Conservation (phyloP, 2,888 invertebrate species). For the Penaeus monodon region DNA sequence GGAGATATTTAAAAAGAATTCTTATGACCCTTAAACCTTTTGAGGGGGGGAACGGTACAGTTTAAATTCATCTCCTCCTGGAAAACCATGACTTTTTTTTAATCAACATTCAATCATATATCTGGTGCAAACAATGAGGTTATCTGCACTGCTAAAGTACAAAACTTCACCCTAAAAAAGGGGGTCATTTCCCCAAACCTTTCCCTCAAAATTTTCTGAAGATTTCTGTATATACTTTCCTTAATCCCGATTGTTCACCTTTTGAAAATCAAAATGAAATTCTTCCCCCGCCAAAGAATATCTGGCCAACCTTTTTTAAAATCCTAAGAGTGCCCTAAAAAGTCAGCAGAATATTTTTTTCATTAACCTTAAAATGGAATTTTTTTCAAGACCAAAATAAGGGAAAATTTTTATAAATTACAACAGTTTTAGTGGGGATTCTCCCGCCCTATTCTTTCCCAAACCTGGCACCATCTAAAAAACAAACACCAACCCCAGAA, state of each 20-base stretch:
- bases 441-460: not conserved
- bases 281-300: conserved; percentile 5
- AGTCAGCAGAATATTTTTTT: not conserved
- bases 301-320: conserved; percentile 8
- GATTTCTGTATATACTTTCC: not conserved
- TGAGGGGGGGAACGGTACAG: not conserved
- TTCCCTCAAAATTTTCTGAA: not conserved
- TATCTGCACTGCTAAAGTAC: conserved; percentile 25
- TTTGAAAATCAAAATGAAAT: conserved; percentile 4
- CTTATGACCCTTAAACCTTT: not conserved
- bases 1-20: not conserved
- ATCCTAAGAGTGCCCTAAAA: not conserved
- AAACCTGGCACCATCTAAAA: not conserved
- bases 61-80: conserved; percentile 2
- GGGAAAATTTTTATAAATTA: not conserved
- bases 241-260: conserved; percentile 26
- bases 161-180: conserved; percentile 6
- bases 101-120: conserved; percentile 24
- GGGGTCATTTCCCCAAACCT: not conserved
- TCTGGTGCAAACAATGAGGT: conserved; percentile 31
- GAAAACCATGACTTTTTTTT: conserved; percentile 20
- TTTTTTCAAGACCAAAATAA: not conserved
- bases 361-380: not conserved
- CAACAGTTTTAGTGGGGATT: not conserved
- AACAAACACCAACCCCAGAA: not conserved